A percentile compares a stretch with the other conserved stretches of the same genome.
phyloP scores from a whole-genome alignment of 2,797 vertebrate species.

The Megaceryle alcyon region DNA sequence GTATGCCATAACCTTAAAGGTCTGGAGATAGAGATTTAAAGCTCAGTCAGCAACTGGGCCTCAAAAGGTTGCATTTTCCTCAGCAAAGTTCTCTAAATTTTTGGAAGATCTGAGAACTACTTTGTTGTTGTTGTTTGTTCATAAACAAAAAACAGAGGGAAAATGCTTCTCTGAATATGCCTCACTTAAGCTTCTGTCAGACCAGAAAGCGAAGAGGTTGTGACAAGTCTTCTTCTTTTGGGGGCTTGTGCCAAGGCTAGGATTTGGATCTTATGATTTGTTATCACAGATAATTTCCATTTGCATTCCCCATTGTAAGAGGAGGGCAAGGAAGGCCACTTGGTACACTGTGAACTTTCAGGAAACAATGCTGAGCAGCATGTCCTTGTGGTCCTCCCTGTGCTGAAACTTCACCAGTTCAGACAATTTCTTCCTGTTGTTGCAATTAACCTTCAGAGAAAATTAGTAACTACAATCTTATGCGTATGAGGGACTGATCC shows the following conservation, averaged over 20 bases:
- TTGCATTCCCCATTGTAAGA: not conserved
- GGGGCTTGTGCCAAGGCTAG: not conserved
- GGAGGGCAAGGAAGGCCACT: not conserved
- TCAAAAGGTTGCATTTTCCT: not conserved
- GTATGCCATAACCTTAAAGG: not conserved
- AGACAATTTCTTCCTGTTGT: not conserved
- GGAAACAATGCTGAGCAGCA: not conserved
- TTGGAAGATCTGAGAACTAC: not conserved
- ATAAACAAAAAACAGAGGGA: not conserved
- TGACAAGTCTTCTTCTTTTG: not conserved
- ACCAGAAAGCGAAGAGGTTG: not conserved
- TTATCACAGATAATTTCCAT: not conserved
- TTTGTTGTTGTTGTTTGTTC: not conserved
- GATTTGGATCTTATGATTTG: not conserved
- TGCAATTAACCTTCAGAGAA: constrained; percentile 14
- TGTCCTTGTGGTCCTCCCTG: not conserved
- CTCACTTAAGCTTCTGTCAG: not conserved
- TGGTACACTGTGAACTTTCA: not conserved
- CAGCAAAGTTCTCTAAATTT: not conserved
- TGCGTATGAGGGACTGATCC: not conserved
- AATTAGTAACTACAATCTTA: not conserved
- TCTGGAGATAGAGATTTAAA: not conserved
- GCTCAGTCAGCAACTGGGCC: not conserved
- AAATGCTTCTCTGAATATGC: not conserved
- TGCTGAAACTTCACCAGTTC: not conserved